phyloP scores from a whole-genome alignment of 2,113 vertebrate genomes.

The Macrotis lagotis region DNA sequence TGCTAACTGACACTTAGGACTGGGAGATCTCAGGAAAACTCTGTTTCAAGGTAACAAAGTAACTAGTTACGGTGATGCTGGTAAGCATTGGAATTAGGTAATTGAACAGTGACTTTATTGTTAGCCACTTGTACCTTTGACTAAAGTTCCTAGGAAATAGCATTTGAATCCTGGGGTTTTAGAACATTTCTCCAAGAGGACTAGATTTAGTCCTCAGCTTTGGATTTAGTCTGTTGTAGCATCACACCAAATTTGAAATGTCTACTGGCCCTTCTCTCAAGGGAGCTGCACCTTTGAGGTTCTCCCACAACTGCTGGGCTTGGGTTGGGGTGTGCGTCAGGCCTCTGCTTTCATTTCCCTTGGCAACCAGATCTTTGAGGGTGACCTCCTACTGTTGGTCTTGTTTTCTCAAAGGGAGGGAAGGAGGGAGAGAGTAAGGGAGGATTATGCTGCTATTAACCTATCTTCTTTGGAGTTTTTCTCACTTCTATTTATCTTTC shows the following conservation, averaged over 20 bases:
- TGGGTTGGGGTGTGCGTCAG: constrained; percentile 92
- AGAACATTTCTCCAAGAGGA: background rate
- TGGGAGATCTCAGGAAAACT: background rate
- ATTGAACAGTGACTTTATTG: background rate
- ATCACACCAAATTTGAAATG: background rate
- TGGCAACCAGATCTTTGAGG: constrained; percentile 92
- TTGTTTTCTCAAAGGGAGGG: constrained; percentile 87
- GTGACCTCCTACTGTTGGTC: constrained; percentile 92
- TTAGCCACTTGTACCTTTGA: background rate
- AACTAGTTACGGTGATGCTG: background rate
- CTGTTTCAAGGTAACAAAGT: background rate
- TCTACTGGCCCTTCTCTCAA: constrained; percentile 50
- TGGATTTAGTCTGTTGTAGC: background rate
- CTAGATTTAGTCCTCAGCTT: background rate
- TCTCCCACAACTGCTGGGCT: constrained; percentile 86
- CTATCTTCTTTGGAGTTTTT: constrained; percentile 77
- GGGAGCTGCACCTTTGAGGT: constrained; percentile 81
- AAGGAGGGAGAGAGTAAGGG: constrained; percentile 83
- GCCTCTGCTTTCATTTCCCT: constrained; percentile 88
- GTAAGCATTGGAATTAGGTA: background rate
- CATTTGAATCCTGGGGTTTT: background rate
- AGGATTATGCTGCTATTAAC: constrained; percentile 80
- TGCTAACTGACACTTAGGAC: too few relatives aligned
- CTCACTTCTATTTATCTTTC: constrained; percentile 56
- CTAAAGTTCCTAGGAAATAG: background rate